phyloP scores from a whole-genome alignment of 2,888 invertebrate species.

The Scaptodrosophila latifasciaeformis region DNA sequence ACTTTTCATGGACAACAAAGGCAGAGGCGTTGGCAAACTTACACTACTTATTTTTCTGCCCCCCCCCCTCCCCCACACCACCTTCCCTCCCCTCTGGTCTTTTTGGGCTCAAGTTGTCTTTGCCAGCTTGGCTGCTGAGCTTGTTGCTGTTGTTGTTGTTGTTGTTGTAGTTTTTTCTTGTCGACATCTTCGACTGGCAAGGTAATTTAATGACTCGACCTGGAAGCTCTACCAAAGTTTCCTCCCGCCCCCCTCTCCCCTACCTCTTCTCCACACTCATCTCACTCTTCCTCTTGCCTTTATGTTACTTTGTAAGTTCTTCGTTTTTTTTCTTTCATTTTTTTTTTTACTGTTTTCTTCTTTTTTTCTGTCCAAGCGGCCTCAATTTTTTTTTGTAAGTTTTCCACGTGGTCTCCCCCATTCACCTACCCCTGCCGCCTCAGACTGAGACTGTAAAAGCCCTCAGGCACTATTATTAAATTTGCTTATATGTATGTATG shows the following conservation, averaged over 20 bases:
- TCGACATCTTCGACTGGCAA: slow-evolving; percentile 6
- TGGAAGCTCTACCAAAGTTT: neutral
- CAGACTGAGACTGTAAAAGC: no score
- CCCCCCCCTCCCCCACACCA: no score
- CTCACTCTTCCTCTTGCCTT: slow-evolving; percentile 3
- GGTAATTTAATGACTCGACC: slow-evolving; percentile 40
- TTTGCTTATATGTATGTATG: slow-evolving; percentile 10
- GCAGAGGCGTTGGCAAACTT: neutral
- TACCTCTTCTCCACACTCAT: neutral
- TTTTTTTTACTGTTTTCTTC: neutral
- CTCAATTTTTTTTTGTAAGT: neutral
- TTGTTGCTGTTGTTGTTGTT: neutral
- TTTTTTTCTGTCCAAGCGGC: neutral
- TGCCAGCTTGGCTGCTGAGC: slow-evolving; percentile 28
- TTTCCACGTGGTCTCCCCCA: neutral
- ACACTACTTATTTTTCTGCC: neutral
- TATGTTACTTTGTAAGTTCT: no score
- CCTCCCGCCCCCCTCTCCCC: neutral
- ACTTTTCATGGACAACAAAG: slow-evolving; percentile 6
- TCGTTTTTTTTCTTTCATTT: neutral
- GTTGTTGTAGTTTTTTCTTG: slow-evolving; percentile 17
- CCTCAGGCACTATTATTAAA: slow-evolving; percentile 17
- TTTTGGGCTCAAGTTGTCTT: neutral
- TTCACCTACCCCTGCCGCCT: neutral
- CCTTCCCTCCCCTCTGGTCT: slow-evolving; percentile 24